These are phyloP conservation scores for Candoia aspera DNA, from an alignment of 2,113 vertebrate species.

Conservation along the genomic window DNA sequence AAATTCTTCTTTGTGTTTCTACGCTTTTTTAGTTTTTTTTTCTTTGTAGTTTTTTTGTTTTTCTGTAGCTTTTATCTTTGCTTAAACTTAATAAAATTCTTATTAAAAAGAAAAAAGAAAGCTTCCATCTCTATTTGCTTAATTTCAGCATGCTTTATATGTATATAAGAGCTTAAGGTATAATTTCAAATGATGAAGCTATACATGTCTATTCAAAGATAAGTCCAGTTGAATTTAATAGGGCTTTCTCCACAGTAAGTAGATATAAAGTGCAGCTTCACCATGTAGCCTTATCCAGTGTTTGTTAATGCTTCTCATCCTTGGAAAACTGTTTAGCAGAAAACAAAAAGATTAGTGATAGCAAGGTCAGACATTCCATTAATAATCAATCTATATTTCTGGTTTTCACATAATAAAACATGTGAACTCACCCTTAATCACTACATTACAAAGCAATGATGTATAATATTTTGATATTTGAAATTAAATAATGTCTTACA, in stretches of 20 bases:
- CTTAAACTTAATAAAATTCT: too few relatives aligned
- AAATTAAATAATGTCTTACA: slow-evolving; percentile 79
- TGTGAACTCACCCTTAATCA: background rate
- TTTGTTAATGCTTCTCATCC: background rate
- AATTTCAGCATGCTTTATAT: background rate
- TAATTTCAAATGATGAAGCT: background rate
- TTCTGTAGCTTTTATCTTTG: too few relatives aligned
- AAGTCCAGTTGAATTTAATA: background rate
- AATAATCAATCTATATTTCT: background rate
- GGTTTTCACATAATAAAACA: background rate
- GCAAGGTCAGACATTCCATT: background rate
- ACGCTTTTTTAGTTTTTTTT: too few relatives aligned
- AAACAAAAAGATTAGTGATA: too few relatives aligned
- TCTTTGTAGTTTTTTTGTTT: too few relatives aligned
- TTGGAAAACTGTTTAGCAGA: background rate
- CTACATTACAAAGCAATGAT: background rate
- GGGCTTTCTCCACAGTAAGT: background rate
- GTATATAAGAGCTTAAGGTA: background rate
- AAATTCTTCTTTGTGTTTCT: too few relatives aligned
- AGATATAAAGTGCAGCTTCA: background rate
- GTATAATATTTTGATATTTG: slow-evolving; percentile 27
- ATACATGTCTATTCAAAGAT: background rate
- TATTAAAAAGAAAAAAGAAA: too few relatives aligned
- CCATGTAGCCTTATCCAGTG: background rate
- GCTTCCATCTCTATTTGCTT: background rate